These are phyloP conservation scores for Poeciliopsis gracilis DNA, from an alignment of 2,797 vertebrate genomes.

Conservation along the genomic window DNA sequence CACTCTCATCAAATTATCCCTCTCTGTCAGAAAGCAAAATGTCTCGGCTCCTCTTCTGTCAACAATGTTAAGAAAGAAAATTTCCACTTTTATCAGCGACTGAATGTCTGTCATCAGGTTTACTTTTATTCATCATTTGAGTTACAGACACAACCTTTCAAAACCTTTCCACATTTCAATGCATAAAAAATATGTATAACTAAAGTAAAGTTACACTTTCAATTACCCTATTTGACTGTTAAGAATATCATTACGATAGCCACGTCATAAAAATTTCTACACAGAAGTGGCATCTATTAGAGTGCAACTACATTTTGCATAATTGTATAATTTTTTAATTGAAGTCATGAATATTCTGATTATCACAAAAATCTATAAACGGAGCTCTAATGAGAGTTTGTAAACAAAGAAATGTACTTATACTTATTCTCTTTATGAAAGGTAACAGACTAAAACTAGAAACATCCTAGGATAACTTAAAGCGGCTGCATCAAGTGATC, in stretches of 20 bases:
- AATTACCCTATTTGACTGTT: not conserved
- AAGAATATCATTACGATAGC: not conserved
- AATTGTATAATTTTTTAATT: not conserved
- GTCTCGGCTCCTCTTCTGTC: slow-evolving; percentile 36
- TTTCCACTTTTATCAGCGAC: slow-evolving; percentile 39
- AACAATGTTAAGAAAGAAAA: slow-evolving; percentile 8
- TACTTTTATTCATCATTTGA: slow-evolving; percentile 37
- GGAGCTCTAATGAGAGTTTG: not conserved
- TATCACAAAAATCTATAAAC: not conserved
- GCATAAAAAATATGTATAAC: not conserved
- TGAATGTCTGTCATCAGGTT: slow-evolving; percentile 38
- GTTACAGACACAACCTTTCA: slow-evolving; percentile 23
- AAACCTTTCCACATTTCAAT: slow-evolving; percentile 13
- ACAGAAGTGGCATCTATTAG: not conserved
- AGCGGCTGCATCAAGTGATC: not conserved
- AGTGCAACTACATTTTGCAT: not conserved
- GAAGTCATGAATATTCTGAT: not conserved
- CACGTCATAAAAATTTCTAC: not conserved
- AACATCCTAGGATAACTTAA: too few species aligned
- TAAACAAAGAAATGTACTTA: not conserved
- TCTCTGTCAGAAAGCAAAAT: slow-evolving; percentile 60
- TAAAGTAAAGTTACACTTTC: not conserved
- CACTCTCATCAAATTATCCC: slow-evolving; percentile 56
- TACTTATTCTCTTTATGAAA: not conserved
- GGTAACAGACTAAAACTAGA: not conserved